Conservation (phyloP, 2,113 vertebrate species). For the Plectropomus leopardus region DNA sequence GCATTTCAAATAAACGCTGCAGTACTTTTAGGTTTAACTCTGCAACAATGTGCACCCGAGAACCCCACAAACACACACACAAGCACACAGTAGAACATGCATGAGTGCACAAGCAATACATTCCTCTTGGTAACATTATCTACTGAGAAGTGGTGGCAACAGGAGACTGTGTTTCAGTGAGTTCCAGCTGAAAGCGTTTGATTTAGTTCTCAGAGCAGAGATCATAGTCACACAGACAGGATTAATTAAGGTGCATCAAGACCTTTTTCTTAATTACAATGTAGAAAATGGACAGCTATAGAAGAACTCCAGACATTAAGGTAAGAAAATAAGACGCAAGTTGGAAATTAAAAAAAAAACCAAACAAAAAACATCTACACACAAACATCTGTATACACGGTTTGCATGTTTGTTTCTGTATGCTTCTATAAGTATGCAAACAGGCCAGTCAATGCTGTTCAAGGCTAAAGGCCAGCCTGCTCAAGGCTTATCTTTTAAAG, state of each 20-base stretch:
- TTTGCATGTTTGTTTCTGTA: conserved; percentile 12
- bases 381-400: not conserved
- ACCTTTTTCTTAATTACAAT: conserved; percentile 15
- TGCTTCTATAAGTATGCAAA: conserved; percentile 38
- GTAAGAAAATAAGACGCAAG: not conserved
- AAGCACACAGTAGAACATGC: conserved; percentile 8
- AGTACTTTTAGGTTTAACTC: not conserved
- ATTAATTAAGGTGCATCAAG: conserved; percentile 8
- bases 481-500: conserved; percentile 53
- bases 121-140: conserved; percentile 46
- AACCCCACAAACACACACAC: not conserved
- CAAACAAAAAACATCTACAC: not conserved
- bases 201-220: conserved; percentile 41
- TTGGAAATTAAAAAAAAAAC: too few species aligned
- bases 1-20: not conserved
- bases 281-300: not conserved
- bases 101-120: conserved; percentile 12
- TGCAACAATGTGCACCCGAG: not conserved
- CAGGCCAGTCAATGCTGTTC: conserved; percentile 1
- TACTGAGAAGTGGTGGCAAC: conserved; percentile 38
- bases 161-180: conserved; percentile 36
- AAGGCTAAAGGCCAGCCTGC: conserved; percentile 35
- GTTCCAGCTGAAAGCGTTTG: conserved; percentile 43
- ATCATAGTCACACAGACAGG: conserved; percentile 20
- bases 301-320: too few species aligned